Conservation (phyloP, 2,113 vertebrate species). For the Paratilapia polleni region DNA sequence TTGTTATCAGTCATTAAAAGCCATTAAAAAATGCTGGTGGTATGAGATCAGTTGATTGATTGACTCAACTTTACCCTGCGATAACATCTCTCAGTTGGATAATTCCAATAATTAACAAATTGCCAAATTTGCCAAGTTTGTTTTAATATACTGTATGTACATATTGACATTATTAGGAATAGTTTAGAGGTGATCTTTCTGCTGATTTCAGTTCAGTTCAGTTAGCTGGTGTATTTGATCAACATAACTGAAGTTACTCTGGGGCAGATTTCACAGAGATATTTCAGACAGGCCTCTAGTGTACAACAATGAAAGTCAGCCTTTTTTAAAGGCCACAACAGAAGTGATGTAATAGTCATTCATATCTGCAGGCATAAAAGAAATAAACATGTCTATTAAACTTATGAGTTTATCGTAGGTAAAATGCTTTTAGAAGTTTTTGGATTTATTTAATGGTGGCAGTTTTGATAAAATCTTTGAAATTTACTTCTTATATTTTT, state of each 20-base stretch:
- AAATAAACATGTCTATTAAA: neutral
- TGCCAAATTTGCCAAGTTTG: neutral
- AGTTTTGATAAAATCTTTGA: neutral
- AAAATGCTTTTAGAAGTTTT: neutral
- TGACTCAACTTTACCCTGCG: slow-evolving; percentile 30
- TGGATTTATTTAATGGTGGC: neutral
- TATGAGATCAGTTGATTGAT: slow-evolving; percentile 38
- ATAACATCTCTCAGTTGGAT: neutral
- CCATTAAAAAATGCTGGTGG: slow-evolving; percentile 43
- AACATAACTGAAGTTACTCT: neutral
- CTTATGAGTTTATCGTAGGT: neutral
- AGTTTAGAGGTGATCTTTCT: slow-evolving; percentile 10
- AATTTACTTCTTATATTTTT: neutral
- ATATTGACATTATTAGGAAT: neutral
- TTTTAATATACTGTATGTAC: neutral
- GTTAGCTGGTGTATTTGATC: neutral
- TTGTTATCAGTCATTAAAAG: slow-evolving; percentile 4
- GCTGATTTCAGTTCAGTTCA: slow-evolving; percentile 13
- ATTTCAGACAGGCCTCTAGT: neutral
- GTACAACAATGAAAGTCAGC: too few relatives aligned
- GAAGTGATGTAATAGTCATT: neutral
- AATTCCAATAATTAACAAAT: neutral
- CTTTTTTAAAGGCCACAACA: neutral
- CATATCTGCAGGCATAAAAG: neutral
- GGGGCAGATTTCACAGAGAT: neutral